A percentile compares a stretch with the other conserved stretches of the same genome.
These are phyloP conservation scores for Microcaecilia unicolor DNA, from an alignment of 2,797 vertebrate species.

Conservation along the genomic window DNA sequence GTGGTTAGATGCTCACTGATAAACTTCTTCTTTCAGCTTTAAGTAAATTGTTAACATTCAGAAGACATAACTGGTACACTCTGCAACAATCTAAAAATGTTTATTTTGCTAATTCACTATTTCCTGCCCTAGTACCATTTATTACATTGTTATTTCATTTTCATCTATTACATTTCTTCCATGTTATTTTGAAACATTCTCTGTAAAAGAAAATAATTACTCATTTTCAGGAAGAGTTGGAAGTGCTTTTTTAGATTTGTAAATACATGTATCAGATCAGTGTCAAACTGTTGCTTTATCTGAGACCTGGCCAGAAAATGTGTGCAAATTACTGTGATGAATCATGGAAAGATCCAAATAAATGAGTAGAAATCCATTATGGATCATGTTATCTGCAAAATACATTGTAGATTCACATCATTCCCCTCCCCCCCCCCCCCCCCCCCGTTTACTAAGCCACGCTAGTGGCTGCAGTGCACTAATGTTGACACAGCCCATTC, in stretches of 20 bases:
- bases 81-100: neutral
- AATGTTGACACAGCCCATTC: too few relatives aligned
- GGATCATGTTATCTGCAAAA: too few relatives aligned
- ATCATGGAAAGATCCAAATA: too few relatives aligned
- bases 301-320: too few relatives aligned
- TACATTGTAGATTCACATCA: too few relatives aligned
- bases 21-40: slow-evolving; percentile 4
- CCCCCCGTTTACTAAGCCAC: too few relatives aligned
- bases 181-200: neutral
- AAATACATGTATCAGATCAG: too few relatives aligned
- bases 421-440: too few relatives aligned
- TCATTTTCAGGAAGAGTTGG: neutral
- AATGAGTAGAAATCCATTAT: too few relatives aligned
- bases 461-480: too few relatives aligned
- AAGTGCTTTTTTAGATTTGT: slow-evolving; percentile 1
- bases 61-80: neutral
- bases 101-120: neutral
- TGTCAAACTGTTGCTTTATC: too few relatives aligned
- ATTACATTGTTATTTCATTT: neutral
- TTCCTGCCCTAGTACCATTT: neutral
- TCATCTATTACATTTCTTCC: neutral
- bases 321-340: too few relatives aligned
- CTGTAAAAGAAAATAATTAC: neutral
- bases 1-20: neutral
- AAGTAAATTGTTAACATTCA: neutral